phyloP scores from a whole-genome alignment of 2,797 vertebrate genomes.

The Anguilla obscura region DNA sequence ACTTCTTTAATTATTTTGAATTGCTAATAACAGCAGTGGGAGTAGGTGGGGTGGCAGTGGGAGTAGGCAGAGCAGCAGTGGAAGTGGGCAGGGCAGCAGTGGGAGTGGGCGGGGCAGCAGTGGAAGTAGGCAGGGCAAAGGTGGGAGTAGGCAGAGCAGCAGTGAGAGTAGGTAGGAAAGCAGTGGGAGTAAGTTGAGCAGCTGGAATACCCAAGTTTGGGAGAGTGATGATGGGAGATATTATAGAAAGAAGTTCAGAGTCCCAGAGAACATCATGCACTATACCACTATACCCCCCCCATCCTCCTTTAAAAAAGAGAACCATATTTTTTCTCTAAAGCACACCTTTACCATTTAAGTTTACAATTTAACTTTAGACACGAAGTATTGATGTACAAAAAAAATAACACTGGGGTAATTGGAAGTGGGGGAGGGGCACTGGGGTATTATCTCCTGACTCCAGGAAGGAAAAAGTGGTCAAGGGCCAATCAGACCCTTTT shows the following conservation, averaged over 20 bases:
- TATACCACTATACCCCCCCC: too few species aligned
- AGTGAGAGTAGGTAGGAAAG: background rate
- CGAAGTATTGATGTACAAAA: background rate
- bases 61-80: background rate
- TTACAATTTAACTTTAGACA: background rate
- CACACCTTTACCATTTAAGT: background rate
- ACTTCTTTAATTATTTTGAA: too few species aligned
- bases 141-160: background rate
- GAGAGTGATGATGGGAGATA: background rate
- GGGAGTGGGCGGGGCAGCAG: background rate
- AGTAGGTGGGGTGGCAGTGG: background rate
- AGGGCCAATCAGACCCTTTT: background rate
- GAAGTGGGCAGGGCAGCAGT: background rate
- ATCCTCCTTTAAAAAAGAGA: background rate
- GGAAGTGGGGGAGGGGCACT: background rate
- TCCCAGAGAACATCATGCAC: background rate
- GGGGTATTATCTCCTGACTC: background rate
- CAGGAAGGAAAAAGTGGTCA: constrained; percentile 3
- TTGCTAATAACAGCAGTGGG: background rate
- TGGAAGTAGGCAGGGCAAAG: background rate
- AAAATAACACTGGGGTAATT: background rate
- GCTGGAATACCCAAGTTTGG: background rate
- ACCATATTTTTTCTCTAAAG: background rate
- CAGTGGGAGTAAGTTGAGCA: background rate
- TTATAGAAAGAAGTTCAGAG: background rate